phyloP scores from a whole-genome alignment of 2,888 invertebrate genomes.

The Celastrina argiolus region DNA sequence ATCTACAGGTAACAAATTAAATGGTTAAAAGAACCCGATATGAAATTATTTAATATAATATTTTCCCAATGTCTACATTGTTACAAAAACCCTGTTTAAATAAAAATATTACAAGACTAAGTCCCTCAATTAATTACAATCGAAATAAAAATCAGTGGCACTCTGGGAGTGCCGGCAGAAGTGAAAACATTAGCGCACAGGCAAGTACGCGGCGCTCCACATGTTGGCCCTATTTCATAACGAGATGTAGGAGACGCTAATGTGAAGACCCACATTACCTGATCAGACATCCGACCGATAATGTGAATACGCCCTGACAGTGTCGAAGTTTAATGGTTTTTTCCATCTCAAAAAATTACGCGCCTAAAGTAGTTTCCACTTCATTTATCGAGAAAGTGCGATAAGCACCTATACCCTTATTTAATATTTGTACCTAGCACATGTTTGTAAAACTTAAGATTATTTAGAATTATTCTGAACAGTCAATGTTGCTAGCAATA shows the following conservation, averaged over 20 bases:
- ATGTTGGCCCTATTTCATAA: no score
- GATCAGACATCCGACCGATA: no score
- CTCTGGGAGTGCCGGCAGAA: no score
- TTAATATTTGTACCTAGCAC: slow-evolving; percentile 20
- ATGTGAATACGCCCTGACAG: no score
- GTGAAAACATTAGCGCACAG: no score
- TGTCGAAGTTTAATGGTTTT: no score
- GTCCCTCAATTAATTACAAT: slow-evolving; percentile 10
- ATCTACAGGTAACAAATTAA: background rate
- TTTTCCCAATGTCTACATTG: slow-evolving; percentile 15
- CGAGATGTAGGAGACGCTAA: no score
- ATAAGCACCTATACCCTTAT: slow-evolving; percentile 8
- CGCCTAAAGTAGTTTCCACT: no score
- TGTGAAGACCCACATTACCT: no score
- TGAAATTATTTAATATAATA: slow-evolving; percentile 5
- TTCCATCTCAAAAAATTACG: slow-evolving; percentile 3
- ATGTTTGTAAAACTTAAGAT: slow-evolving; percentile 4
- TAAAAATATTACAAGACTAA: slow-evolving; percentile 11
- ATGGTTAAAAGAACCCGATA: slow-evolving; percentile 13
- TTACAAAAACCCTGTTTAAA: slow-evolving; percentile 19
- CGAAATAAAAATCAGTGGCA: no score
- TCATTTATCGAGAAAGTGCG: background rate
- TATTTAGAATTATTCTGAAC: slow-evolving; percentile 9
- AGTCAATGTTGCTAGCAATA: background rate
- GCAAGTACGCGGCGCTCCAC: no score